These are phyloP conservation scores for Pseudochirops corinnae DNA, from an alignment of 2,797 vertebrate genomes.

Conservation along the genomic window DNA sequence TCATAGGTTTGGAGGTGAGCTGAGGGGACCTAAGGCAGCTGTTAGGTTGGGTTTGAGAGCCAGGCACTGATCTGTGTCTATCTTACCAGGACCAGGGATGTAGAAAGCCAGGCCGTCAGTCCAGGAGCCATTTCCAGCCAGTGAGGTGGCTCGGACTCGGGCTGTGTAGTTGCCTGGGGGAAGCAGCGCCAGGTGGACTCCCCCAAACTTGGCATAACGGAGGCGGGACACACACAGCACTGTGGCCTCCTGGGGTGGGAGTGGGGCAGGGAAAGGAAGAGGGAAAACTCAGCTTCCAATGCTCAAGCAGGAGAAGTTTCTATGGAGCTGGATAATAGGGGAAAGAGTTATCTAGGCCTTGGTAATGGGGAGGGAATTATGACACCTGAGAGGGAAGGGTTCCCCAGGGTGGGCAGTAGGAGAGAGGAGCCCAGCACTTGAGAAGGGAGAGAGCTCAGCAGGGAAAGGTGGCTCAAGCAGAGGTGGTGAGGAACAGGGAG, in stretches of 20 bases:
- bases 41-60: background rate
- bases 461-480: background rate
- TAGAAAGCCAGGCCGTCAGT: conserved; percentile 85
- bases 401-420: background rate
- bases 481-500: background rate
- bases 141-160: conserved; percentile 86
- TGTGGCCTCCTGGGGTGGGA: conserved; percentile 82
- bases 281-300: background rate
- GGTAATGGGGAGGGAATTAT: background rate
- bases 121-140: conserved; percentile 88
- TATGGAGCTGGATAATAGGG: background rate
- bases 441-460: background rate
- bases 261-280: background rate
- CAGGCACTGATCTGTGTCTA: background rate
- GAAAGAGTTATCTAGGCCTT: background rate
- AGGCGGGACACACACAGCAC: conserved; percentile 87
- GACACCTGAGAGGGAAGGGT: background rate
- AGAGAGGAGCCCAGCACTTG: background rate
- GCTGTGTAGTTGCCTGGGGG: conserved; percentile 88
- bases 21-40: background rate
- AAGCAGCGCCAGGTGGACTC: conserved; percentile 84
- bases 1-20: background rate
- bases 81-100: conserved; percentile 84
- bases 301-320: background rate
- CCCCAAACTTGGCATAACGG: conserved; percentile 85